phyloP scores from a whole-genome alignment of 2,888 invertebrate species.

The Chrysolina americana region DNA sequence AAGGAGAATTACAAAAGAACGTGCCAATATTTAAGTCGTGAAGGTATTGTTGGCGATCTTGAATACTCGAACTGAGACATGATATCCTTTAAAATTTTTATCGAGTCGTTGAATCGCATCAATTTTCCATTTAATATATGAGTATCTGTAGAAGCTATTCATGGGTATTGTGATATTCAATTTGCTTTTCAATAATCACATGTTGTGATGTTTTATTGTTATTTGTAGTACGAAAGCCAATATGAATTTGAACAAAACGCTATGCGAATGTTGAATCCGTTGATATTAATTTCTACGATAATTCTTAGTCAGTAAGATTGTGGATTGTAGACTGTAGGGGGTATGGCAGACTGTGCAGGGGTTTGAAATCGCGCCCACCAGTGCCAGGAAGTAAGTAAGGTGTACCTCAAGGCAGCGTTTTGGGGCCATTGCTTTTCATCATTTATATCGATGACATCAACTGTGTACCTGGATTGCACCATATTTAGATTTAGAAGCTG shows the following conservation, averaged over 20 bases:
- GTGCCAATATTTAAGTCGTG: background rate
- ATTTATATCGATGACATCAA: too few species aligned
- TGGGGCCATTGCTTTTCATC: too few species aligned
- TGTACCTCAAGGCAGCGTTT: too few species aligned
- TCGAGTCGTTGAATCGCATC: background rate
- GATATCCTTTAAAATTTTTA: background rate
- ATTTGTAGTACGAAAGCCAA: background rate
- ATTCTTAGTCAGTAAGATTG: too few species aligned
- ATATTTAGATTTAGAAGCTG: too few species aligned
- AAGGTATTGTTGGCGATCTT: background rate
- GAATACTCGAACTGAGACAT: background rate
- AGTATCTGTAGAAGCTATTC: too few species aligned
- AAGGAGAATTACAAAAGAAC: background rate
- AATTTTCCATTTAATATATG: background rate
- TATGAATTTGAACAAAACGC: background rate
- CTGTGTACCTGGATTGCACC: too few species aligned
- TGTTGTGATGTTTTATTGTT: background rate
- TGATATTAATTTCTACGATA: background rate
- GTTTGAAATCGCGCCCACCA: too few species aligned
- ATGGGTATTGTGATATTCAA: too few species aligned
- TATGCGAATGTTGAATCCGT: background rate
- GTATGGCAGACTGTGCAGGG: too few species aligned
- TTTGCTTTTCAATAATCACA: background rate
- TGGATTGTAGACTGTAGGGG: too few species aligned
- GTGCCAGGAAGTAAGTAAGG: too few species aligned